A percentile compares a stretch with the other conserved stretches of the same genome.
phyloP scores from a whole-genome alignment of 2,888 invertebrate species.

The Perithous albicinctus region DNA sequence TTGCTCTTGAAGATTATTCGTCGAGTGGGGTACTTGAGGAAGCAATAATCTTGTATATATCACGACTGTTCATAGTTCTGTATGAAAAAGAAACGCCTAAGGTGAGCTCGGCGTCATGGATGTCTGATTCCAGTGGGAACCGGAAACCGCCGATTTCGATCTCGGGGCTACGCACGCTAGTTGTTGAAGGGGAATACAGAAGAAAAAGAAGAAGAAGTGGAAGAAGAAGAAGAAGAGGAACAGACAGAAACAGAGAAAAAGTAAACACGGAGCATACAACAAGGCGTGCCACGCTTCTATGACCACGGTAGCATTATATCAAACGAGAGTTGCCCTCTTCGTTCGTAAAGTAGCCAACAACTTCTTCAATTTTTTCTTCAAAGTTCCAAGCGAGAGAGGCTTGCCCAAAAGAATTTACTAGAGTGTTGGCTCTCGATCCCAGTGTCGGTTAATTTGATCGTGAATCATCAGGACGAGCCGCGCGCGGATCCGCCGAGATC shows the following conservation, averaged over 20 bases:
- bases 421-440: conserved; percentile 1
- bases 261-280: conserved; percentile 34
- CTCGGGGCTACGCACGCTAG: conserved; percentile 61
- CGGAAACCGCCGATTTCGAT: conserved; percentile 79
- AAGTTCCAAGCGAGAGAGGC: background rate
- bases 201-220: background rate
- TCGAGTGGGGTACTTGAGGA: background rate
- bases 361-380: conserved; percentile 3
- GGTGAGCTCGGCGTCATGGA: conserved; percentile 75
- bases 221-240: background rate
- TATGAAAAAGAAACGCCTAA: conserved; percentile 42
- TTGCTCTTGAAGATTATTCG: background rate
- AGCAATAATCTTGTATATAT: background rate
- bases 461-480: conserved; percentile 14
- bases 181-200: conserved; percentile 28
- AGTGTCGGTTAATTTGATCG: conserved; percentile 22
- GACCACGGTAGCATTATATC: conserved; percentile 32
- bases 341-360: conserved; percentile 19
- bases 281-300: conserved; percentile 60
- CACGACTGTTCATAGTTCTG: background rate
- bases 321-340: conserved; percentile 7
- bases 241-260: conserved; percentile 1
- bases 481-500: conserved; percentile 1
- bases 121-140: conserved; percentile 77
- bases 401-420: conserved; percentile 2